Conservation (phyloP, 2,113 vertebrate genomes). For the Melanerpes aurifrons region DNA sequence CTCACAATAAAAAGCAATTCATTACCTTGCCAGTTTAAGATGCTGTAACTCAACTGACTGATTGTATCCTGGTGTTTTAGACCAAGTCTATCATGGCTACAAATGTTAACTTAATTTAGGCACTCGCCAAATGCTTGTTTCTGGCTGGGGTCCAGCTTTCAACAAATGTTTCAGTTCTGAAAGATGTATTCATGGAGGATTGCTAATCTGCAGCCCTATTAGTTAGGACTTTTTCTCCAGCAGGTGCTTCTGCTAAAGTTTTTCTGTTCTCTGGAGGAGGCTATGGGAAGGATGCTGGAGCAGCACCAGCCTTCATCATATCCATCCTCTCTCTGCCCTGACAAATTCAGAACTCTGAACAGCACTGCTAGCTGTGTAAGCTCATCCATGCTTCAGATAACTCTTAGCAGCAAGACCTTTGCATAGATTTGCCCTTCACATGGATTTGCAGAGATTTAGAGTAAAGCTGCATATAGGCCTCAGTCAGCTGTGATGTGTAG, state of each 20-base stretch:
- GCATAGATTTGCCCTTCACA: not conserved
- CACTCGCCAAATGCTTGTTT: constrained; percentile 50
- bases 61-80: constrained; percentile 48
- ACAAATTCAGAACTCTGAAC: not conserved
- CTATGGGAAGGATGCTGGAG: not conserved
- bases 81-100: constrained; percentile 58
- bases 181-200: constrained; percentile 21
- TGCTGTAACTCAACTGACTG: constrained; percentile 34
- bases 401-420: constrained; percentile 22
- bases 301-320: rapidly evolving
- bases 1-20: constrained; percentile 12
- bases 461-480: constrained; percentile 2
- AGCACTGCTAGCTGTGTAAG: not conserved
- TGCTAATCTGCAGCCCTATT: constrained; percentile 44
- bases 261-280: not conserved
- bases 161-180: constrained; percentile 45
- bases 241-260: not conserved
- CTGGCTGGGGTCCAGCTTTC: constrained; percentile 50
- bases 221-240: not conserved
- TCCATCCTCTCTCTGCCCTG: not conserved
- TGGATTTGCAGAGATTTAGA: constrained; percentile 35
- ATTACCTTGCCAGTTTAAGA: constrained; percentile 50
- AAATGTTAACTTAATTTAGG: constrained; percentile 62
- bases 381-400: not conserved
- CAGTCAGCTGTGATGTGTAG: constrained; percentile 16